Base-by-base conservation (phyloP, 1,140 invertebrate species). In the honey bee (Apis mellifera) region DNA sequence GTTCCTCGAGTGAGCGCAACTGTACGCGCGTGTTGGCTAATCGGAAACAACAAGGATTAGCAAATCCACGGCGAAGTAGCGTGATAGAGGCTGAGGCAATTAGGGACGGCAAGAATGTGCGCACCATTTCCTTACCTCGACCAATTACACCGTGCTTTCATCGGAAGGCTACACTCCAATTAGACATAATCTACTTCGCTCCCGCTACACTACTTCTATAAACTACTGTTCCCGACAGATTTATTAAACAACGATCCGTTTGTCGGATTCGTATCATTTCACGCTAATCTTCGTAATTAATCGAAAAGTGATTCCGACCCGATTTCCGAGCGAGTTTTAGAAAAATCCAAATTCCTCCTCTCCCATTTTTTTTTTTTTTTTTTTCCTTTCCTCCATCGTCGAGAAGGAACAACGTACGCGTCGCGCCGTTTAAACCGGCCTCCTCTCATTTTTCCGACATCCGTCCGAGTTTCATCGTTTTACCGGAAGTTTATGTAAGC, bases 101-200 rank as follows among this genome's bases (percentile, higher is more conserved):
- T 84, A 80, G 78, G 21, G 19, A 55, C 82, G 55, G 54, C 74
- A 80, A 84, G 82, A 84, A 84, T 80, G 82, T 26, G 62, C 55
- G 70, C 70, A n/a, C 70, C 62, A 74, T 84, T 84, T 84, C 74
- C 82, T 84, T 78, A 79, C 52, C 69, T 72, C 82, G 70, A 78
- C 70, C 82, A 84, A 84, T 84, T 84, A 84, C 55, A 74, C 69
- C 76, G 77, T 59, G 77, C 82, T 84, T 84, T 84, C 82, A 80
- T 84, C 82, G 82, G 77, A 84, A 84, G 82, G 82, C 74, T 84
- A 84, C 82, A 80, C 77, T 80, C 82, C 69, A 84, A 84, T 84
- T 84, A 80, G 74, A 78, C 65, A 70, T 75, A 78, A 78, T 82
- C 74, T 82, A 82, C 65, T 76, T 77, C 12, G 50, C 42, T 15